A percentile compares a stretch with the other conserved stretches of the same genome.
These are phyloP conservation scores for Ictalurus punctatus DNA, from an alignment of 2,113 vertebrate species.

Conservation along the genomic window DNA sequence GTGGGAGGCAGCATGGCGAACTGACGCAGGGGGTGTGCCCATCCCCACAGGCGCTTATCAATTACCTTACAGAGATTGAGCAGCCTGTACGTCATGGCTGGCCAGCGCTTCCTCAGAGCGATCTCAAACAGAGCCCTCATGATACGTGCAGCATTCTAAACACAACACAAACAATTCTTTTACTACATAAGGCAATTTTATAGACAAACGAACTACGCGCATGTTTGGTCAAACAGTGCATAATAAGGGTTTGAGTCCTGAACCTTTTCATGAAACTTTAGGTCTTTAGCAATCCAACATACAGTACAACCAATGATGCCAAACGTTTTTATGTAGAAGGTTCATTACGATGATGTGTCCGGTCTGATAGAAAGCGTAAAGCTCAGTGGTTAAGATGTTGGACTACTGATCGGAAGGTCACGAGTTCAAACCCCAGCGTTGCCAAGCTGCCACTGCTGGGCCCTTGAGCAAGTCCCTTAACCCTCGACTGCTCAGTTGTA, in stretches of 20 bases:
- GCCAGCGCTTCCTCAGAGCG: constrained; percentile 94
- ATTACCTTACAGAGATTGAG: constrained; percentile 96
- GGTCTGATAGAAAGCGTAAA: constrained; percentile 36
- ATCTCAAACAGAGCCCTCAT: constrained; percentile 95
- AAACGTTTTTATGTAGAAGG: too few relatives aligned
- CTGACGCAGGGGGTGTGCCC: constrained; percentile 90
- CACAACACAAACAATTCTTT: not conserved
- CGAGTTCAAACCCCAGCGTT: too few relatives aligned
- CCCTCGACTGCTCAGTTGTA: too few relatives aligned
- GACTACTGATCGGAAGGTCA: too few relatives aligned
- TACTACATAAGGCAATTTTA: not conserved
- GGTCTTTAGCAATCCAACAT: not conserved
- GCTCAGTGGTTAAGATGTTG: too few relatives aligned
- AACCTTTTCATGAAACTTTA: not conserved
- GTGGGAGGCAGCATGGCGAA: constrained; percentile 83
- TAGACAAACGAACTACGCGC: not conserved
- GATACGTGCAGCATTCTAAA: constrained; percentile 94
- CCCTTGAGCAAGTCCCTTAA: too few relatives aligned
- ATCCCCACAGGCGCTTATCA: constrained; percentile 94
- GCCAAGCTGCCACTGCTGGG: too few relatives aligned
- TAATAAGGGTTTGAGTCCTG: not conserved
- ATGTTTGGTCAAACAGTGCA: not conserved
- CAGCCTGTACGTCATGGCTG: constrained; percentile 92
- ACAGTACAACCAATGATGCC: not conserved
- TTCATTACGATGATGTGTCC: not conserved